phyloP scores from a whole-genome alignment of 2,888 invertebrate genomes.

The Hermaeophaga mercurialis region DNA sequence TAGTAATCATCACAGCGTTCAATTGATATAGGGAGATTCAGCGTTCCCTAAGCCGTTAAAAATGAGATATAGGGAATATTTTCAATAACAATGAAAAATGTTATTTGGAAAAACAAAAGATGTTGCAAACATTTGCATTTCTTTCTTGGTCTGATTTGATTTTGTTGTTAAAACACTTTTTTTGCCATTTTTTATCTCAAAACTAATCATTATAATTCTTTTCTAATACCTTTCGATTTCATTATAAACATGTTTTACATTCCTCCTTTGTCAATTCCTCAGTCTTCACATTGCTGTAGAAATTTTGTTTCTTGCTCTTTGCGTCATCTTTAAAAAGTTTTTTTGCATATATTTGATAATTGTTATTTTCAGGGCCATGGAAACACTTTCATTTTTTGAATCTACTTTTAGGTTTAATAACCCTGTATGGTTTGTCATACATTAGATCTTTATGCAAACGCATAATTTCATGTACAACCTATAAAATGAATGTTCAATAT shows the following conservation, averaged over 20 bases:
- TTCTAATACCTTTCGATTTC: too few species aligned
- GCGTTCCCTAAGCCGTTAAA: neutral
- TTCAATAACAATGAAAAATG: neutral
- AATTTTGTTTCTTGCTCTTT: neutral
- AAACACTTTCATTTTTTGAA: too few species aligned
- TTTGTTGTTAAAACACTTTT: too few species aligned
- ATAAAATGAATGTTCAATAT: neutral
- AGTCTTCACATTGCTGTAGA: too few species aligned
- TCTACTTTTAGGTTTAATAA: too few species aligned
- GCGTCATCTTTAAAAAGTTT: neutral
- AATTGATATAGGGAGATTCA: neutral
- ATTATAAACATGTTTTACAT: too few species aligned
- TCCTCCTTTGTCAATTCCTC: too few species aligned
- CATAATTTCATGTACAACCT: neutral
- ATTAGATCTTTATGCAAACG: neutral
- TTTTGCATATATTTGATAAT: neutral
- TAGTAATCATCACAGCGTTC: neutral
- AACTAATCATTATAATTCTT: too few species aligned
- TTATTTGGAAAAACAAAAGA: neutral
- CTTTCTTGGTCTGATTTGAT: too few species aligned
- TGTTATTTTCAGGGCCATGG: neutral
- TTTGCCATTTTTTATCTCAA: too few species aligned
- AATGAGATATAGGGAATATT: neutral
- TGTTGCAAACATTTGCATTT: neutral
- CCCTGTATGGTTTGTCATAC: neutral